Base-by-base conservation (phyloP, 2,888 invertebrate genomes). In the Oxyteleia sp. region DNA sequence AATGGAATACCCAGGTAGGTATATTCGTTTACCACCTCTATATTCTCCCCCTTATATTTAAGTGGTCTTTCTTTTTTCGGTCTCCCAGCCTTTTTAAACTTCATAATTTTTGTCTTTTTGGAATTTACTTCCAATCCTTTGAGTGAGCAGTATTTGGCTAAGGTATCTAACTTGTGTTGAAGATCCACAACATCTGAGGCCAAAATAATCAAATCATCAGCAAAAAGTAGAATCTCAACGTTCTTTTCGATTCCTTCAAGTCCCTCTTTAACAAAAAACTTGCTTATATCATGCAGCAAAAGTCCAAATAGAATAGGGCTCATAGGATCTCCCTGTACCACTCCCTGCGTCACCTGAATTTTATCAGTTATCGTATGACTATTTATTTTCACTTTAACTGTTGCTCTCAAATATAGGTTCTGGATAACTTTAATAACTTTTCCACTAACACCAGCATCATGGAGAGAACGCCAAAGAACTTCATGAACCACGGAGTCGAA, bases 401-500 rank as follows among this genome's bases (percentile, higher is more conserved):
- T 68, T 53, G 84, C 74, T 15, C 43, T 45, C 0, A 49, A 20
- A 10, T 87, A 86, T 0, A 85, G 23, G 16, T 81, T 82, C 26
- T 76, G 66, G 0, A 85, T 16, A n/a, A 69, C 47, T 4, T 20
- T 69, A 10, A 87, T 82, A 0, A 87, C 61, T 61, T 79, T 45
- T 18, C 26, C 41, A 43, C 86, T 85, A 0, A 85, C 55, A 0
- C 85, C 83, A 3, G 69, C 66, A n/a, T 61, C 11, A 15, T 57
- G 43, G 8, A 84, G 47, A 13, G 66, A 75, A 8, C 41, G 8
- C 80, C 85, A 88, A 0, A 88, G 83, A 15, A 78, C 51, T 0
- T 45, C 18, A 49, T 88, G 88, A 0, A 43, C 32, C 0, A 88
- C 78, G 2, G 82, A 84, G 49, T 86, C 87, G 38, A 88, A 88